These are phyloP conservation scores for Lanius collurio DNA, from an alignment of 2,113 vertebrate genomes.

Conservation along the genomic window DNA sequence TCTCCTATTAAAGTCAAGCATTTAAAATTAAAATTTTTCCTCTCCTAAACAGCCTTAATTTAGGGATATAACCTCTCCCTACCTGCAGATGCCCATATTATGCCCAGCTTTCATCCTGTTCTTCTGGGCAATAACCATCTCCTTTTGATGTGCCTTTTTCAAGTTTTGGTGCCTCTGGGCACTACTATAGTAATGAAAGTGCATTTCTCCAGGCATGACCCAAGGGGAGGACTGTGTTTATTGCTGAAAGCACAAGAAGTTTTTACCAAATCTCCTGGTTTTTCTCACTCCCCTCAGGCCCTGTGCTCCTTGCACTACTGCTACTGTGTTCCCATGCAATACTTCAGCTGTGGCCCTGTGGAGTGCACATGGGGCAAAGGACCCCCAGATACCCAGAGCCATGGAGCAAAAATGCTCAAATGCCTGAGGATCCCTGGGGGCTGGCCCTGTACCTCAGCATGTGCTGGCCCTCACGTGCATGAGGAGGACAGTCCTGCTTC, in stretches of 20 bases:
- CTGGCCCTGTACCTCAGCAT: not conserved
- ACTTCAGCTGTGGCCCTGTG: fast-evolving
- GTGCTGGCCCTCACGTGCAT: not conserved
- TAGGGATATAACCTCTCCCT: not conserved
- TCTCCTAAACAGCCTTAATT: not conserved
- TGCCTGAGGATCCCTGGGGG: not conserved
- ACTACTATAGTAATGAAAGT: not conserved
- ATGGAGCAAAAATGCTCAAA: not conserved
- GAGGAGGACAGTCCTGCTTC: not conserved
- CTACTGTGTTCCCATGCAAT: not conserved
- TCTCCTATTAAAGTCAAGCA: not conserved
- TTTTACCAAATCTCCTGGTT: not conserved
- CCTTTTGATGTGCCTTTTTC: not conserved
- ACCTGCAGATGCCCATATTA: not conserved
- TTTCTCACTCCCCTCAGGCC: fast-evolving
- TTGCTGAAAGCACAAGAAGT: not conserved
- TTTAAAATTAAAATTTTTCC: not conserved
- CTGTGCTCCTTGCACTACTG: fast-evolving
- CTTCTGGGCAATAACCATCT: not conserved
- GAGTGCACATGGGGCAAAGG: not conserved
- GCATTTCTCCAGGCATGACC: not conserved
- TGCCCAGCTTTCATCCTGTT: not conserved
- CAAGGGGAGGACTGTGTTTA: not conserved
- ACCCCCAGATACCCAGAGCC: not conserved
- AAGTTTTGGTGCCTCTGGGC: not conserved